Evolutionary conservation across 2,888 invertebrate species (phyloP).

Genomic region (Pediacus dermestoides): DNA sequence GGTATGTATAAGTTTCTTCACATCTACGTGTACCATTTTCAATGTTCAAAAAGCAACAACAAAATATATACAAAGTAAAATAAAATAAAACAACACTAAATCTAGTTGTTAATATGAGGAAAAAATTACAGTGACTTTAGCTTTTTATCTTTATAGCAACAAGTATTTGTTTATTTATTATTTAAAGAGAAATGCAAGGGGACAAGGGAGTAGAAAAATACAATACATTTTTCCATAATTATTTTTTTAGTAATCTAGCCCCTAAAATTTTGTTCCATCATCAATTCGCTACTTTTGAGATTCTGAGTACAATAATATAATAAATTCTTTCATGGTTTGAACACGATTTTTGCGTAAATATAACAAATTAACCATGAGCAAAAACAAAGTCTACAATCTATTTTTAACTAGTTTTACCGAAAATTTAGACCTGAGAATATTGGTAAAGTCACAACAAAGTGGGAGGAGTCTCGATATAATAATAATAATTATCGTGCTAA

Average conservation of each 20-base stretch:
- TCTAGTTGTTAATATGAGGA: background rate
- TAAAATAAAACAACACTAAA: slow-evolving; percentile 4
- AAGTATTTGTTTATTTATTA: slow-evolving; percentile 18
- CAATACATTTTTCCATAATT: slow-evolving; percentile 12
- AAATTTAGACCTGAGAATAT: slow-evolving; percentile 2
- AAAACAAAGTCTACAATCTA: too few relatives aligned
- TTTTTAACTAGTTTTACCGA: too few relatives aligned
- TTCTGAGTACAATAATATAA: too few relatives aligned
- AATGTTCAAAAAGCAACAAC: too few relatives aligned
- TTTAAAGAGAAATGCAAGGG: slow-evolving; percentile 14
- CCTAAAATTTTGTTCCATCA: background rate
- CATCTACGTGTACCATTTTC: slow-evolving; percentile 14
- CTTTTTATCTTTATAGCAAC: slow-evolving; percentile 13
- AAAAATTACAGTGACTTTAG: slow-evolving; percentile 14
- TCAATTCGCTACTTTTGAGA: too few relatives aligned
- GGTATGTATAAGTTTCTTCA: slow-evolving; percentile 25
- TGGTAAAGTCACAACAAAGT: too few relatives aligned
- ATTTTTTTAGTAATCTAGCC: background rate
- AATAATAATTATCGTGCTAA: background rate
- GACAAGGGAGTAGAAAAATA: slow-evolving; percentile 36
- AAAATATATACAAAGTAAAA: slow-evolving; percentile 8
- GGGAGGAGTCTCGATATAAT: too few relatives aligned
- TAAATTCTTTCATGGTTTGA: too few relatives aligned
- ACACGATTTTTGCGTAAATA: too few relatives aligned
- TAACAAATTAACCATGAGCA: too few relatives aligned